phyloP scores from a whole-genome alignment of 2,797 vertebrate genomes.

The Hephaestus fuliginosus region DNA sequence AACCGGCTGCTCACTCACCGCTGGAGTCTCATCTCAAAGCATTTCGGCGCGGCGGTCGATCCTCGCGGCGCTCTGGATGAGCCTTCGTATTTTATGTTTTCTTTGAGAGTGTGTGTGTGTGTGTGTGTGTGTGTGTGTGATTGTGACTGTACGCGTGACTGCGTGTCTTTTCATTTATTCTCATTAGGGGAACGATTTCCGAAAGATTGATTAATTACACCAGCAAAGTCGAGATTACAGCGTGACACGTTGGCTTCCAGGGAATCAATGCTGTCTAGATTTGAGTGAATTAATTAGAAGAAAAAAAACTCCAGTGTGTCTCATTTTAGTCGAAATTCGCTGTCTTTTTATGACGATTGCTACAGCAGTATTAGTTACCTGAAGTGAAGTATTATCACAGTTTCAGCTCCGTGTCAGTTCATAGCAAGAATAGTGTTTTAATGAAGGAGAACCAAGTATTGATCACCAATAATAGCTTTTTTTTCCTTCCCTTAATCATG shows the following conservation, averaged over 20 bases:
- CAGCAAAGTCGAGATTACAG: constrained; percentile 72
- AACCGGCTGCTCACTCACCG: constrained; percentile 42
- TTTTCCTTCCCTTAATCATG: constrained; percentile 35
- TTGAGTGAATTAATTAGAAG: constrained; percentile 6
- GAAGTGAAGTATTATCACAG: constrained; percentile 44
- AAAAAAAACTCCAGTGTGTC: constrained; percentile 20
- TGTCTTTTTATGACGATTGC: constrained; percentile 11
- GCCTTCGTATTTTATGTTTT: constrained; percentile 38
- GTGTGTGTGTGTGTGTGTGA: neutral
- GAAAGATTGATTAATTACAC: constrained; percentile 71
- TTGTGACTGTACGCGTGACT: constrained; percentile 24
- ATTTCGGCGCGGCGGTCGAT: constrained; percentile 15
- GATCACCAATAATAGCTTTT: constrained; percentile 39
- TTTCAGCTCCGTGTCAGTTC: constrained; percentile 32
- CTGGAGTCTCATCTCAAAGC: constrained; percentile 46
- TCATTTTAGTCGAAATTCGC: constrained; percentile 9
- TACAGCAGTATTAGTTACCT: constrained; percentile 54
- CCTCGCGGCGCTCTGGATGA: constrained; percentile 48
- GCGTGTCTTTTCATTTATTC: constrained; percentile 37
- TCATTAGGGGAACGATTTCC: constrained; percentile 37
- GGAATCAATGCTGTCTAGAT: constrained; percentile 41
- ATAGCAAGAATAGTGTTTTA: constrained; percentile 40
- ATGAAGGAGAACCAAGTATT: constrained; percentile 59
- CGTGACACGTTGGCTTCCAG: constrained; percentile 37
- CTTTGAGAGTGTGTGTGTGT: constrained; percentile 1